phyloP scores from a whole-genome alignment of 2,113 vertebrate genomes.

The Aramus guarauna region DNA sequence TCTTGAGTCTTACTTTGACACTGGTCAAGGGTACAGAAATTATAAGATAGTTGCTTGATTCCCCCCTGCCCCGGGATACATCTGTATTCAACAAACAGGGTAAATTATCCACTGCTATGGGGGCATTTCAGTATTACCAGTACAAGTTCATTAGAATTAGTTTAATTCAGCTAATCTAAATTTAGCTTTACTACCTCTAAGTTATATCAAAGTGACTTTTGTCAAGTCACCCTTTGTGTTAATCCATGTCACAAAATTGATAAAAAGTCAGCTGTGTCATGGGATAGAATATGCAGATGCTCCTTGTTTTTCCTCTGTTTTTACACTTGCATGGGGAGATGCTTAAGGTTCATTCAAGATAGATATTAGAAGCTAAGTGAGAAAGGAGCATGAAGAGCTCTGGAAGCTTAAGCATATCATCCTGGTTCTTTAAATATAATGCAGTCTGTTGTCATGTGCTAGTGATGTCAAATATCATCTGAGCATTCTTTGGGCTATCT shows the following conservation, averaged over 20 bases:
- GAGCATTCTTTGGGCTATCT: background rate
- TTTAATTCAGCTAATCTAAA: background rate
- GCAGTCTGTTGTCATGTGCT: conserved; percentile 1
- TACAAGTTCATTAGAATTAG: background rate
- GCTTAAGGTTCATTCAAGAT: background rate
- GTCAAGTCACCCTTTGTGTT: background rate
- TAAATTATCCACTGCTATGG: background rate
- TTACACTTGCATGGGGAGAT: background rate
- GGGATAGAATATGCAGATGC: background rate
- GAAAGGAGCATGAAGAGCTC: background rate
- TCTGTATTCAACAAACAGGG: background rate
- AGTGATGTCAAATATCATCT: conserved; percentile 21
- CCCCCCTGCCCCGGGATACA: background rate
- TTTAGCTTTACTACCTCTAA: background rate
- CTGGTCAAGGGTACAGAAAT: background rate
- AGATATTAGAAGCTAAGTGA: background rate
- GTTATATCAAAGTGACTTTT: background rate
- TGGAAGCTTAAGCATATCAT: background rate
- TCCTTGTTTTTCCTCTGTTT: background rate
- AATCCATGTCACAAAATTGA: background rate
- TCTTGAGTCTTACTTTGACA: background rate
- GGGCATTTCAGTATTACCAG: background rate
- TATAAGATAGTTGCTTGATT: background rate
- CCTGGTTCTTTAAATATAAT: conserved; percentile 19
- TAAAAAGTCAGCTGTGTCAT: background rate